Conservation (phyloP, 2,888 invertebrate genomes). For the Spialia ferax region DNA sequence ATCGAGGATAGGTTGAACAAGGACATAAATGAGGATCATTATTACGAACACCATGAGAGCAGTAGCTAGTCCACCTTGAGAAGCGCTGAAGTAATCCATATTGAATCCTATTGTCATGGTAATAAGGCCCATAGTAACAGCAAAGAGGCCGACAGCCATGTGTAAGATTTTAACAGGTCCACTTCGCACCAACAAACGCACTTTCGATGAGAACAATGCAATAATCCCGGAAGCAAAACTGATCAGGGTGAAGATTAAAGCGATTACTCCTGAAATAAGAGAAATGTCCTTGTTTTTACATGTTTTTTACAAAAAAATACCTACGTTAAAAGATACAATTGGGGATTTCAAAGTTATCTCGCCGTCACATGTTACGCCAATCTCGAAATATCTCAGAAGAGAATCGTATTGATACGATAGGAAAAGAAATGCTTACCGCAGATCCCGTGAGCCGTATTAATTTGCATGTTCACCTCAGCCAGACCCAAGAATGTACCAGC, state of each 20-base stretch:
- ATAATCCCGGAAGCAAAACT: constrained; percentile 80
- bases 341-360: constrained; percentile 16
- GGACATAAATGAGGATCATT: constrained; percentile 63
- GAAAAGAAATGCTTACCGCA: constrained; percentile 65
- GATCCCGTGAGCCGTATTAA: constrained; percentile 76
- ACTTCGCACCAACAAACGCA: constrained; percentile 77
- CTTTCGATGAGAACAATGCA: constrained; percentile 81
- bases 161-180: constrained; percentile 82
- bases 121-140: constrained; percentile 82
- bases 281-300: too few species aligned
- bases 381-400: constrained; percentile 9
- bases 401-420: constrained; percentile 12
- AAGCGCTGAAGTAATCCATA: constrained; percentile 66
- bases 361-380: background rate
- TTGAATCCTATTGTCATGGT: constrained; percentile 76
- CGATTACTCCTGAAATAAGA: constrained; percentile 77
- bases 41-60: constrained; percentile 70
- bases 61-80: constrained; percentile 63
- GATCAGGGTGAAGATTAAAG: constrained; percentile 75
- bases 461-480: constrained; percentile 64
- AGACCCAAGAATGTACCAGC: constrained; percentile 81
- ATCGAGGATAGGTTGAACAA: constrained; percentile 72
- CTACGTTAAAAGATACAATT: background rate
- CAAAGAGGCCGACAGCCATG: constrained; percentile 80
- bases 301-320: too few species aligned